Conservation (phyloP, 2,797 vertebrate genomes). For the Onychomys leucogaster region DNA sequence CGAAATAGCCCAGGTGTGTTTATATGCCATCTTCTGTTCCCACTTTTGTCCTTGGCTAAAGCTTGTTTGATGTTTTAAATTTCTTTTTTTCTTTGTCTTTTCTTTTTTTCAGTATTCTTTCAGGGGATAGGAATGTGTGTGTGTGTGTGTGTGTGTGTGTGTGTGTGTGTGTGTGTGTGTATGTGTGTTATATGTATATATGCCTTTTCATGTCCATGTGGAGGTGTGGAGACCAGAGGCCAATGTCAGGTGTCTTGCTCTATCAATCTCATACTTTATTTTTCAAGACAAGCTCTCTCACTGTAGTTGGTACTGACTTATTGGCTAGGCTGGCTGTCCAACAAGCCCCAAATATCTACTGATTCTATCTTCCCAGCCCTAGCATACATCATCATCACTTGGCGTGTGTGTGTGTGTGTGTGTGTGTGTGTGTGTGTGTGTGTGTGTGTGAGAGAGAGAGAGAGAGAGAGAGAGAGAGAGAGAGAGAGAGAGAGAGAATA, state of each 20-base stretch:
- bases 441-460: no score
- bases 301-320: not conserved
- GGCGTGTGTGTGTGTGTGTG: no score
- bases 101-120: not conserved
- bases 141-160: fast-evolving
- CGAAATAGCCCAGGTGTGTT: not conserved
- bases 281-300: not conserved
- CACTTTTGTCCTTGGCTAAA: not conserved
- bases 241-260: not conserved
- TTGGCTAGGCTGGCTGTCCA: not conserved
- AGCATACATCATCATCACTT: no score
- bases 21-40: not conserved
- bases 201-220: not conserved
- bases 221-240: not conserved
- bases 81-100: not conserved
- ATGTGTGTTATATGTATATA: not conserved
- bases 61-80: no score
- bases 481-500: not conserved
- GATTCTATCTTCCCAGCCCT: not conserved
- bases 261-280: not conserved
- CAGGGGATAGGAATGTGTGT: not conserved
- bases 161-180: not conserved
- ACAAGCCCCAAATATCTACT: not conserved
- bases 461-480: no score
- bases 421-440: no score